These are phyloP conservation scores for Emydura subglobosa DNA, from an alignment of 2,113 vertebrate species.

Conservation along the genomic window DNA sequence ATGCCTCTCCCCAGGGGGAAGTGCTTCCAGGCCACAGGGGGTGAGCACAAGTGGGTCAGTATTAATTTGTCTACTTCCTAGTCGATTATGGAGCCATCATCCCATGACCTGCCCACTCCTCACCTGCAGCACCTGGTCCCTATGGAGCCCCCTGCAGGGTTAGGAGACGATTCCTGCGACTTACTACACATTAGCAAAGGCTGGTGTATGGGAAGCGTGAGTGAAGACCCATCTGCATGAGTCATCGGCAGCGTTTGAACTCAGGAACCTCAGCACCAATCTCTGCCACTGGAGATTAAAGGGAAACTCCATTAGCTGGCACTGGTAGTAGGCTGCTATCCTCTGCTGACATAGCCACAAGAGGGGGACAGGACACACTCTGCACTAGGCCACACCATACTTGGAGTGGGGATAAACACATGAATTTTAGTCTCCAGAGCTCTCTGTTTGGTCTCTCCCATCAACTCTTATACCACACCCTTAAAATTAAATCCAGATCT, in stretches of 20 bases:
- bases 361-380: not conserved
- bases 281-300: not conserved
- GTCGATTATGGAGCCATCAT: not conserved
- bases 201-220: not conserved
- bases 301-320: not conserved
- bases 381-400: not conserved
- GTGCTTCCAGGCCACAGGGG: not conserved
- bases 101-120: not conserved
- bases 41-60: not conserved
- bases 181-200: not conserved
- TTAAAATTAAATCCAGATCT: not conserved
- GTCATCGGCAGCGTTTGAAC: not conserved
- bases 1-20: not conserved
- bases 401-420: accelerated
- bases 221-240: not conserved
- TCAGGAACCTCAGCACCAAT: not conserved
- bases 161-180: not conserved
- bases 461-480: accelerated
- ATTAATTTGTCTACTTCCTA: not conserved
- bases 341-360: not conserved
- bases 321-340: not conserved
- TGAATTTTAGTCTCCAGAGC: not conserved
- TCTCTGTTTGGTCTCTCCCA: not conserved
- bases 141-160: not conserved
- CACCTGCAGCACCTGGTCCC: not conserved